A percentile compares a stretch with the other conserved stretches of the same genome.
Evolutionary conservation across 2,113 vertebrate genomes (phyloP).

Genomic region (Mohoua ochrocephala): DNA sequence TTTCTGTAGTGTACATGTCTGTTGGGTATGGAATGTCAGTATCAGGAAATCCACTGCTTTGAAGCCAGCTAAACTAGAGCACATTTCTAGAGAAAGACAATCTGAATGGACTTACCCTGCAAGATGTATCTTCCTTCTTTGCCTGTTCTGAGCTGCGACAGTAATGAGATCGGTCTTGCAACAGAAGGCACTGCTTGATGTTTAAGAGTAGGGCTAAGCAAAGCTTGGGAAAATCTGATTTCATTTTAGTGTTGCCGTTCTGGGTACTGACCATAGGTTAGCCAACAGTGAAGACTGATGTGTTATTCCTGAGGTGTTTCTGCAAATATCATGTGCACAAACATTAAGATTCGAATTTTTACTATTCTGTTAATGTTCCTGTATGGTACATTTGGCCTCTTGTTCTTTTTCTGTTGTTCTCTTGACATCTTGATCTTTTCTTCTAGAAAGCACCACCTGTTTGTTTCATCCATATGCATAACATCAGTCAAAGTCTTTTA

Average conservation of each 20-base stretch:
- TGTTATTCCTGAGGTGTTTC: neutral
- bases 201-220: neutral
- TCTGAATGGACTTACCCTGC: neutral
- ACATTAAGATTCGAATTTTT: neutral
- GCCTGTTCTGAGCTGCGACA: neutral
- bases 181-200: neutral
- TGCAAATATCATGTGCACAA: neutral
- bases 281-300: neutral
- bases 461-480: neutral
- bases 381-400: neutral
- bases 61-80: neutral
- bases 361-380: neutral
- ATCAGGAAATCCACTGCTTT: neutral
- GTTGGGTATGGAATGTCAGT: neutral
- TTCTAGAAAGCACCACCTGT: neutral
- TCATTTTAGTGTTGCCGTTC: neutral
- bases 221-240: neutral
- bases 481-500: neutral
- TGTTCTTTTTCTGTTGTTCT: neutral
- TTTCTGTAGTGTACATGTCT: neutral
- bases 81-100: neutral
- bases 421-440: neutral
- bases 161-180: neutral
- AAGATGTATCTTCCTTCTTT: neutral
- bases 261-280: neutral